Percentiles rank a stretch among this genome's conserved stretches.
These are phyloP conservation scores for Drosophila erecta DNA, from an alignment of 1,140 invertebrate species.

Conservation along the genomic window DNA sequence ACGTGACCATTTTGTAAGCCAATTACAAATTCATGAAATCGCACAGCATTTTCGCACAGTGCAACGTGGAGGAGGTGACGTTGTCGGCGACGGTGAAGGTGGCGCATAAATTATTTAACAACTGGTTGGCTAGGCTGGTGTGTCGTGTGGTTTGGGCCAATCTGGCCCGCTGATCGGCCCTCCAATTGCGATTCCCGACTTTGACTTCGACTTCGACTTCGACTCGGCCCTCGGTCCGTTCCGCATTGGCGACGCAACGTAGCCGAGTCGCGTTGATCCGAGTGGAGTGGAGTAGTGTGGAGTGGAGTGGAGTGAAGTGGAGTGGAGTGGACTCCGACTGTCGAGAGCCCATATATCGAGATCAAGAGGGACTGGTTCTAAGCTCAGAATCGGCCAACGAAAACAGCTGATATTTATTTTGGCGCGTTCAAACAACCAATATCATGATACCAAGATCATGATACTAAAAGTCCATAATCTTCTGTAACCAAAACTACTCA, in stretches of 20 bases:
- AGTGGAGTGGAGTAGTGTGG: not conserved
- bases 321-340: not conserved
- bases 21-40: not conserved
- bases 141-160: conserved; percentile 25
- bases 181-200: conserved; percentile 17
- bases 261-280: conserved; percentile 17
- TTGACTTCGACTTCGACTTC: conserved; percentile 12
- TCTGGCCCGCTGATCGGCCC: conserved; percentile 43
- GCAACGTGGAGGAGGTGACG: conserved; percentile 57
- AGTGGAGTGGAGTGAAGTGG: not conserved
- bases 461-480: no score
- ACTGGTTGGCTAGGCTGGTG: conserved; percentile 46
- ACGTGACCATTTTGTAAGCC: no score
- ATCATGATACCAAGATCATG: not conserved
- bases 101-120: conserved; percentile 78
- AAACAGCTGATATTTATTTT: conserved; percentile 1
- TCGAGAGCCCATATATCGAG: conserved; percentile 19
- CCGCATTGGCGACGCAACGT: conserved; percentile 74
- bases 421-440: not conserved
- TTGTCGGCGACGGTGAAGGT: conserved; percentile 54
- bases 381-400: not conserved
- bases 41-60: not conserved
- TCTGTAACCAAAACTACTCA: no score
- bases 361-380: conserved; percentile 8
- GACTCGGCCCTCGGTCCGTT: conserved; percentile 53